Conservation (phyloP, 2,797 vertebrate species). For the Amniataba percoides region DNA sequence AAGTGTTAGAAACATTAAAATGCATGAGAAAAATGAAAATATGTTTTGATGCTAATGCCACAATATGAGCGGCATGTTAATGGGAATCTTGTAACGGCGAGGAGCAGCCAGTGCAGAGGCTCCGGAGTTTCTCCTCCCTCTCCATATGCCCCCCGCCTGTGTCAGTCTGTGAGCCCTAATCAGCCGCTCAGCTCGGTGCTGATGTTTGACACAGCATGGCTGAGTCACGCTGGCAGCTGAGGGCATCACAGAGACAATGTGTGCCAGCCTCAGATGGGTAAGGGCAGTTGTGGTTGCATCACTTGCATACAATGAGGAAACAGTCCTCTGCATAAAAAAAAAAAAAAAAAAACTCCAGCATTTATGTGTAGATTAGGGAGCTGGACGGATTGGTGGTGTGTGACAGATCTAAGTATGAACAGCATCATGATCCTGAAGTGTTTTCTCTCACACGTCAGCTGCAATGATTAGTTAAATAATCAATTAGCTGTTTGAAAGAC, state of each 20-base stretch:
- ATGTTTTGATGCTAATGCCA: slow-evolving; percentile 5
- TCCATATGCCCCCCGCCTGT: slow-evolving; percentile 37
- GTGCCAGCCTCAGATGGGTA: slow-evolving; percentile 36
- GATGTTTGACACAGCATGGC: slow-evolving; percentile 64
- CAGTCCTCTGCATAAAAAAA: background rate
- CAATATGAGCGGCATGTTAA: slow-evolving; percentile 20
- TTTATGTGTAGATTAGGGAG: background rate
- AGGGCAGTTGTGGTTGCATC: slow-evolving; percentile 5
- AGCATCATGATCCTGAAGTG: background rate
- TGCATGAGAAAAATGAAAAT: slow-evolving; percentile 29
- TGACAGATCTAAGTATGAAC: background rate
- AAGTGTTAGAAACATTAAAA: slow-evolving; percentile 25
- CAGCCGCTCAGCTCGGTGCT: slow-evolving; percentile 33
- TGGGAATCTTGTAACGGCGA: slow-evolving; percentile 3
- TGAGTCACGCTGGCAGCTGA: slow-evolving; percentile 51
- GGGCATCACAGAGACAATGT: slow-evolving; percentile 47
- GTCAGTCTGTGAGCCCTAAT: slow-evolving; percentile 38
- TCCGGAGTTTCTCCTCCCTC: slow-evolving; percentile 16
- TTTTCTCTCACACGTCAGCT: background rate
- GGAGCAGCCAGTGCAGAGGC: background rate
- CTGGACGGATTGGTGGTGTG: background rate
- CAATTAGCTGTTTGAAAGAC: background rate
- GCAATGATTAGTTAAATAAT: accelerated
- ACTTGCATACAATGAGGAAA: slow-evolving; percentile 28
- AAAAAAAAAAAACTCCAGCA: background rate